Evolutionary conservation across 2,113 vertebrate genomes (phyloP).

Genomic region (Galemys pyrenaicus): DNA sequence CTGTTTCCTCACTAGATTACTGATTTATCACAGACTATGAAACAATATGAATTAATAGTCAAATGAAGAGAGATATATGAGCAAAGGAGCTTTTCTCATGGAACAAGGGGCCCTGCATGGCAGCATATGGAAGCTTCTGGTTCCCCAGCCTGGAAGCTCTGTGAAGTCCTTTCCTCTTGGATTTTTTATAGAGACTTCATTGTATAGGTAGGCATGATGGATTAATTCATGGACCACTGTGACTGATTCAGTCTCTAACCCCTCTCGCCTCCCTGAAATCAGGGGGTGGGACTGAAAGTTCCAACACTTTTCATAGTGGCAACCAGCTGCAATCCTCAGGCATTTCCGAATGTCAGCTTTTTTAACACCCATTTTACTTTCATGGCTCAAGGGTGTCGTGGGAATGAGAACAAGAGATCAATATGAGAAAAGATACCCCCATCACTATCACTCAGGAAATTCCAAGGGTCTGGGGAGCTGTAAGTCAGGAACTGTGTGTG

Average conservation of each 20-base stretch:
- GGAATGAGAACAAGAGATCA: background rate
- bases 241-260: background rate
- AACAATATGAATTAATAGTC: background rate
- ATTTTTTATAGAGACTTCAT: background rate
- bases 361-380: background rate
- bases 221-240: background rate
- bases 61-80: background rate
- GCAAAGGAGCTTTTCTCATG: background rate
- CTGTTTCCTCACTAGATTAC: background rate
- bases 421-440: background rate
- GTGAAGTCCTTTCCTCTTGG: background rate
- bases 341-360: background rate
- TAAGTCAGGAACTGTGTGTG: background rate
- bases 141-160: background rate
- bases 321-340: background rate
- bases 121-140: background rate
- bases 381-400: background rate
- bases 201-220: background rate
- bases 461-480: background rate
- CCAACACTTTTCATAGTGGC: background rate
- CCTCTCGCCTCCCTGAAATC: background rate
- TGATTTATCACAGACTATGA: background rate
- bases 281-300: background rate
- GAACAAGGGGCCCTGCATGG: background rate
- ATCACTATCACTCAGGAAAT: background rate